Base-by-base conservation (phyloP, 2,113 vertebrate genomes). In the Trogon melanurus region DNA sequence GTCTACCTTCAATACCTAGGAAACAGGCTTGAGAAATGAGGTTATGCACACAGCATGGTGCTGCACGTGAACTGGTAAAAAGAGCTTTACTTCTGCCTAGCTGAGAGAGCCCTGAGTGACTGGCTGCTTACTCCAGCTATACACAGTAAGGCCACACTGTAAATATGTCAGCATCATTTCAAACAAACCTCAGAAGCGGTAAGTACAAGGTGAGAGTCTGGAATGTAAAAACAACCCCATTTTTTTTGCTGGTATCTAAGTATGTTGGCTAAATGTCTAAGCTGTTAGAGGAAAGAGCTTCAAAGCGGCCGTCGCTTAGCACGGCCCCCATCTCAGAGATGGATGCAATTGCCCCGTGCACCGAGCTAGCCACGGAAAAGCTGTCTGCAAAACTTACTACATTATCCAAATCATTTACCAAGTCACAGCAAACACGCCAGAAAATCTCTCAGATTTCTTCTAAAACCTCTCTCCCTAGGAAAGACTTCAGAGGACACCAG, bases 121-220 rank as follows among this genome's bases (percentile, higher is more conserved):
- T 81, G 79, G 57, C 70, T 72, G 91, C 84, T 96, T 91, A 92
- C 66, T 91, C 88, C 76, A 29, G 27, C 93, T 94, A 72, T 85
- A 88, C 57, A 95, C 96, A 95, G 93, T 85, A 92, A 96, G 93
- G 73, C 76, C 71, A 89, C 83, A 65, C 92, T 91, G 79, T 88
- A 97, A 95, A 96, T 94, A 96, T 32, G 45, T 86, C 90, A 91
- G 92, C 5, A 0, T 71, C 13, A 8, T 32, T 93, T 95, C 90
- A 95, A 96, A 95, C 91, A 97, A 91, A 93, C 82, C 88, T 96
- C 88, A 86, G 72, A 92, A 96, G 85, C 50, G 76, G 44, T 69
- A 84, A 96, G 88, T 69, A 76, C 57, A 86, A 96, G 93, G 92
- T 96, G 92, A 96, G 88, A 91, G 83, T n/a, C 53, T 47, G 88